Percentiles rank a stretch among this genome's conserved stretches.
phyloP scores from a whole-genome alignment of 2,113 vertebrate species.

The Ciconia maguari region DNA sequence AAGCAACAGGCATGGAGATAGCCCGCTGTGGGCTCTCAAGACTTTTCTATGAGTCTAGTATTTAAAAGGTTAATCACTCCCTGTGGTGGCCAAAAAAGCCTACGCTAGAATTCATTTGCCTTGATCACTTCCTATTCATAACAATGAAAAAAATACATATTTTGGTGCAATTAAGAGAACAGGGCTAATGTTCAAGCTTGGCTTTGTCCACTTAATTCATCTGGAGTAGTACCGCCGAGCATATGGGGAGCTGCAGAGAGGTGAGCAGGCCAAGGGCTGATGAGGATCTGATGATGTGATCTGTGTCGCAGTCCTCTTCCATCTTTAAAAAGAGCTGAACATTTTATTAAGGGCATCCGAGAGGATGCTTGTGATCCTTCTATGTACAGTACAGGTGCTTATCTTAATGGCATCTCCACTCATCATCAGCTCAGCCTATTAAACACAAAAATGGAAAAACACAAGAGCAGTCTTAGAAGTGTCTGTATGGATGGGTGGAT shows the following conservation, averaged over 20 bases:
- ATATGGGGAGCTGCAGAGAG: not conserved
- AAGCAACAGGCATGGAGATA: not conserved
- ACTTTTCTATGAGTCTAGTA: not conserved
- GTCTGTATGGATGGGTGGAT: not conserved
- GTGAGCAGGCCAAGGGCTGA: not conserved
- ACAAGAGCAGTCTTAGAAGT: not conserved
- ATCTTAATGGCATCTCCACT: not conserved
- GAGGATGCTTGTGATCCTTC: not conserved
- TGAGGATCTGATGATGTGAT: not conserved
- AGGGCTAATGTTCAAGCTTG: not conserved
- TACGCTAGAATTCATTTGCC: not conserved
- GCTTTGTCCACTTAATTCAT: not conserved
- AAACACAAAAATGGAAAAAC: not conserved
- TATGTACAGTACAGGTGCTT: not conserved
- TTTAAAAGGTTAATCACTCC: not conserved
- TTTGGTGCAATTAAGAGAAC: not conserved
- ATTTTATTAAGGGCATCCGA: not conserved
- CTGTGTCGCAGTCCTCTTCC: not conserved
- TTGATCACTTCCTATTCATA: not conserved
- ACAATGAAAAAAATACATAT: fast-evolving
- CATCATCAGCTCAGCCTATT: not conserved
- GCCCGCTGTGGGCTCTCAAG: not conserved
- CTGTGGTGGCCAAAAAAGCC: not conserved
- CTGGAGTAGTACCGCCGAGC: not conserved
- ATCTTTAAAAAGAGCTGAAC: not conserved